Evolutionary conservation across 2,113 vertebrate genomes (phyloP).

Genomic region (Bambusicola thoracicus): DNA sequence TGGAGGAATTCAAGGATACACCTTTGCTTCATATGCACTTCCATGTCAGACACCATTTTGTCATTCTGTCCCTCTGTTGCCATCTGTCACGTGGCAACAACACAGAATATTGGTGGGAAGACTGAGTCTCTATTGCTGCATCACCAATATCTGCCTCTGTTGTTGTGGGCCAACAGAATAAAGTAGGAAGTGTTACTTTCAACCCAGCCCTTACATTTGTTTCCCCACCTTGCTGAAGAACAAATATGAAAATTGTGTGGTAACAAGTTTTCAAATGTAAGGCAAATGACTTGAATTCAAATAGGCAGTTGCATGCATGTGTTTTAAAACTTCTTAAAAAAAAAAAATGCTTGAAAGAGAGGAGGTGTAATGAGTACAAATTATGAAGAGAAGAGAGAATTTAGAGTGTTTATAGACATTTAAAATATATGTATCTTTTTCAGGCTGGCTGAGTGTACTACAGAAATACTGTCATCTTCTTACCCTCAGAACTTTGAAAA

Average conservation of each 20-base stretch:
- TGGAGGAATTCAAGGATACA: too few relatives aligned
- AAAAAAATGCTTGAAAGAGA: neutral
- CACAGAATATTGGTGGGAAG: too few relatives aligned
- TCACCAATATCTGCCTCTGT: too few relatives aligned
- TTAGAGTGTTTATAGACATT: neutral
- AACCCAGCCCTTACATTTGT: too few relatives aligned
- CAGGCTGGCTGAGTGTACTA: rapidly evolving
- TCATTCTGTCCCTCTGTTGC: too few relatives aligned
- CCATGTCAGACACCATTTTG: too few relatives aligned
- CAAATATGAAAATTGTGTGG: neutral
- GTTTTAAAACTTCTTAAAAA: neutral
- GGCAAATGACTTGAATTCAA: neutral
- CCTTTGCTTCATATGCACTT: too few relatives aligned
- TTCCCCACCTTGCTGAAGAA: neutral
- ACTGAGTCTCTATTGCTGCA: too few relatives aligned
- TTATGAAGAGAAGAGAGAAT: neutral
- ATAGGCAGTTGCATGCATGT: neutral
- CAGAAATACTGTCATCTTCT: neutral
- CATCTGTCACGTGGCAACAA: too few relatives aligned
- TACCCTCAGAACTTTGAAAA: neutral
- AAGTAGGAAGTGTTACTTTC: too few relatives aligned
- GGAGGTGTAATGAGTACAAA: neutral
- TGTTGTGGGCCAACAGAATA: too few relatives aligned
- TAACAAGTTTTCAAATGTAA: neutral
- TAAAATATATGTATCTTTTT: neutral